Percentiles rank a stretch among this genome's conserved stretches.
phyloP scores from a whole-genome alignment of 2,888 invertebrate genomes.

The Pseudococcus jackbeardsleyi region DNA sequence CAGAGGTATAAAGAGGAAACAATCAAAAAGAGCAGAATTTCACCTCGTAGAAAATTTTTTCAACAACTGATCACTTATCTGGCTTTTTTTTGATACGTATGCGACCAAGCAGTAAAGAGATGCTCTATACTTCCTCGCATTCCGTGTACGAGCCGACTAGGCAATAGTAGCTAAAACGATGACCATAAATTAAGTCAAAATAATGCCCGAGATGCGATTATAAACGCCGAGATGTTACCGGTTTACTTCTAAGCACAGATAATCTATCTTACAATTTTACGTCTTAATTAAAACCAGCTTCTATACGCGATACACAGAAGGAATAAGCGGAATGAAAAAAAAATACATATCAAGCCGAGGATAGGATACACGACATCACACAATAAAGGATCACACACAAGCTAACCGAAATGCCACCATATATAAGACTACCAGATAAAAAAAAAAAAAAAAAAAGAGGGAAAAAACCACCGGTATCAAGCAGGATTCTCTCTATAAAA shows the following conservation, averaged over 20 bases:
- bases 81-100: not conserved
- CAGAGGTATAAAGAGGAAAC: not conserved
- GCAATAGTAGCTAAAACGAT: slow-evolving; percentile 59
- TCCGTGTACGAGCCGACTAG: not conserved
- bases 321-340: slow-evolving; percentile 29
- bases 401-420: slow-evolving; percentile 21
- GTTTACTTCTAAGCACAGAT: slow-evolving; percentile 58
- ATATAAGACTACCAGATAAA: not conserved
- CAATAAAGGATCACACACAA: slow-evolving; percentile 38
- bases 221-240: slow-evolving; percentile 59
- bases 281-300: slow-evolving; percentile 64
- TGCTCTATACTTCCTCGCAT: slow-evolving; percentile 8
- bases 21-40: not conserved
- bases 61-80: slow-evolving; percentile 32
- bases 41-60: not conserved
- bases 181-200: slow-evolving; percentile 60
- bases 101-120: not conserved
- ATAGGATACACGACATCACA: not conserved
- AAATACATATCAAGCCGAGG: slow-evolving; percentile 25
- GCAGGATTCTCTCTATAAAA: slow-evolving; percentile 12
- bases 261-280: slow-evolving; percentile 60
- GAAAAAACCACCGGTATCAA: not conserved
- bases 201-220: slow-evolving; percentile 59
- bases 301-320: slow-evolving; percentile 17
- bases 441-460: not conserved